Evolutionary conservation across 2,797 vertebrate species (phyloP).

Genomic region (Aldrovandia affinis): DNA sequence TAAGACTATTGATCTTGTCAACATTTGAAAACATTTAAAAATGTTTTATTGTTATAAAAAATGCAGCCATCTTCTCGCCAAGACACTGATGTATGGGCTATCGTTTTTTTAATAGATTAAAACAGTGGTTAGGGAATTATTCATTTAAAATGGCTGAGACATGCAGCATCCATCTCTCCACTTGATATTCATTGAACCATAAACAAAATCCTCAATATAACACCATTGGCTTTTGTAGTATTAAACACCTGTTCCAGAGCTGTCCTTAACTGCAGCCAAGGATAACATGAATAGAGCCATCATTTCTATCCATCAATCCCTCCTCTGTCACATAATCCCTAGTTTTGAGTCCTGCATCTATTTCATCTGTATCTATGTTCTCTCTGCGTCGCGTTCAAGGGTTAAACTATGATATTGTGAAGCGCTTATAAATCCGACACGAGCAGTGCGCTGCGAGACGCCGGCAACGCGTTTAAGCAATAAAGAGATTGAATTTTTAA

Average conservation of each 20-base stretch:
- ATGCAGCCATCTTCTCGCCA: background rate
- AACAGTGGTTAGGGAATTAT: background rate
- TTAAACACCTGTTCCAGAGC: background rate
- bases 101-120: background rate
- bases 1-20: constrained; percentile 11
- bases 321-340: background rate
- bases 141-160: too few species aligned
- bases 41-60: background rate
- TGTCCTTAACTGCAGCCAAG: background rate
- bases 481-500: constrained; percentile 12
- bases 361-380: background rate
- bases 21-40: constrained; percentile 13
- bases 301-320: background rate
- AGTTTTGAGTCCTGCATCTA: background rate
- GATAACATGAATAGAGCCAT: background rate
- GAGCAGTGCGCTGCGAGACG: background rate
- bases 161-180: background rate
- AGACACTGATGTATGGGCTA: background rate
- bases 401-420: background rate
- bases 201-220: background rate
- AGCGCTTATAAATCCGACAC: constrained; percentile 6
- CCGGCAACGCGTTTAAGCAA: background rate
- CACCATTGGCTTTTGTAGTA: background rate
- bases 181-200: background rate
- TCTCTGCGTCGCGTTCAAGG: background rate